A percentile compares a stretch with the other conserved stretches of the same genome.
Conservation (phyloP, 1,140 invertebrate species). For the Aradophagus sp. region DNA sequence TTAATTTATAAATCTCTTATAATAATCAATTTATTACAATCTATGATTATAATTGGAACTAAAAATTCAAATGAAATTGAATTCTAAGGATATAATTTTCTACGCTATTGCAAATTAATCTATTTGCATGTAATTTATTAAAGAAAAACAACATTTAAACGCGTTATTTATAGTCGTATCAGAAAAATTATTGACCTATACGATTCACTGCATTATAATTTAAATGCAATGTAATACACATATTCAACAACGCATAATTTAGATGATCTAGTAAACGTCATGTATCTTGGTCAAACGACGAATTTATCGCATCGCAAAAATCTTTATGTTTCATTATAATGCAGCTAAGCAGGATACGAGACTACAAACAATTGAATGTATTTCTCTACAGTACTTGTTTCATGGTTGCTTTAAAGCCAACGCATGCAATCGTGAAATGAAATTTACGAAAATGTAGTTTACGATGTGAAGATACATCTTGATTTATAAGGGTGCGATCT, state of each 20-base stretch:
- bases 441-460: constrained; percentile 57
- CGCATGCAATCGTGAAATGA: constrained; percentile 51
- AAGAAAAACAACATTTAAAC: too few species aligned
- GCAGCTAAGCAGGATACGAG: constrained; percentile 51
- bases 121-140: too few species aligned
- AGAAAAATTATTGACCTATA: too few species aligned
- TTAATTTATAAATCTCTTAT: too few species aligned
- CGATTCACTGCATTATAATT: too few species aligned
- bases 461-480: constrained; percentile 41
- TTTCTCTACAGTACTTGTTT: constrained; percentile 56
- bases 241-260: constrained; percentile 60
- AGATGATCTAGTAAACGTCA: constrained; percentile 65
- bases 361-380: constrained; percentile 59
- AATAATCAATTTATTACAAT: too few species aligned
- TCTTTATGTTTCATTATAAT: constrained; percentile 63
- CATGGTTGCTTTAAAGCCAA: constrained; percentile 43
- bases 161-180: too few species aligned
- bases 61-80: too few species aligned
- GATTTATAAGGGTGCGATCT: constrained; percentile 33
- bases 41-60: too few species aligned
- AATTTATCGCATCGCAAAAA: constrained; percentile 64
- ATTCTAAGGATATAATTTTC: too few species aligned
- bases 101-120: too few species aligned
- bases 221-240: constrained; percentile 50
- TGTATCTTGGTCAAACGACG: constrained; percentile 62